Evolutionary conservation across 2,888 invertebrate genomes (phyloP), one percentile per base, ranked within the genome.

Genomic region (Quadroppia sp.): DNA sequence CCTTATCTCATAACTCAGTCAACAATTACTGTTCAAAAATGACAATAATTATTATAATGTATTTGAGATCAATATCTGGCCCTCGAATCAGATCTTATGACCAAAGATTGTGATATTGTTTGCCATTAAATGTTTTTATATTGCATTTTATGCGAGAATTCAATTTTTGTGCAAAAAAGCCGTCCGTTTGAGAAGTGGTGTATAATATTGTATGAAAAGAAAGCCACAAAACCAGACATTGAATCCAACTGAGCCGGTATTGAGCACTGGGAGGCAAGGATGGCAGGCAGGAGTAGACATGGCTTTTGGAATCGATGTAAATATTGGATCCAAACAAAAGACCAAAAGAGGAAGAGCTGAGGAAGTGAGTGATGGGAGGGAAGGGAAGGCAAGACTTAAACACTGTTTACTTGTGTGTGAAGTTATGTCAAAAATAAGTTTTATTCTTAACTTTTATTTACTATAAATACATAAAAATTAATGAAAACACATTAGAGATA

Each of bases 281-380:
- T n/a, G 53, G 20, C n/a, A 64, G 32, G 36, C 61, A 64, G 36
- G 61, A 64, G 61, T 56, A 30, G 56, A 11, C 15, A 28, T 30
- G 15, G 30, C 56, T 56, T 30, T 56, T 56, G 30, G 56, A 56
- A 56, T 56, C 56, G 17, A 56, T 56, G 56, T 56, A 56, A 56
- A 56, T 28, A 56, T 56, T 56, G 13, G 25, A 25, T 20, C 7
- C 45, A 2, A 45, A 53, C 53, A 53, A 53, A 53, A 53, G 53
- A 23, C 9, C 23, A 53, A 11, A 53, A 9, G 17, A 56, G 56
- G 28, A 56, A 56, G 56, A 56, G 28, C 56, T 56, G 56, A 30
- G 28, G 53, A 53, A 56, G 56, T 4, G 28, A 56, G 15, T 2
- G 56, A 13, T 23, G 23, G 17, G 28, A 28, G 56, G 13, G 17